Percentiles rank a stretch among this genome's conserved stretches.
These are phyloP conservation scores for Numenius arquata DNA, from an alignment of 2,113 vertebrate genomes.

Conservation along the genomic window DNA sequence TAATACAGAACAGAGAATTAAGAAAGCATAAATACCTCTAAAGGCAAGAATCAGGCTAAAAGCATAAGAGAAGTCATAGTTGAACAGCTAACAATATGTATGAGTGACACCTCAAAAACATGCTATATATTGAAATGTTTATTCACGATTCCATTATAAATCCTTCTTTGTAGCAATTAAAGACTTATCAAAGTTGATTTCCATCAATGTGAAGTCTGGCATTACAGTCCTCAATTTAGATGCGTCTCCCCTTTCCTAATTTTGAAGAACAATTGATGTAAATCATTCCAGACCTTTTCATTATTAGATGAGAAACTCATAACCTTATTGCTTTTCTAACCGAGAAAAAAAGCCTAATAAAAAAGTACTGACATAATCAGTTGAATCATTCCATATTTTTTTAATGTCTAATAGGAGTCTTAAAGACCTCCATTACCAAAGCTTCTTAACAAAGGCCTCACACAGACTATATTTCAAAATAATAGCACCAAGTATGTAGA, in stretches of 20 bases:
- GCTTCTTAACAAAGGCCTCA: not conserved
- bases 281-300: conserved; percentile 4
- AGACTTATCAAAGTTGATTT: not conserved
- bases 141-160: not conserved
- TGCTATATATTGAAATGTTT: not conserved
- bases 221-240: not conserved
- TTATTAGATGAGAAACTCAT: not conserved
- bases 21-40: not conserved
- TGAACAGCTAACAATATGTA: not conserved
- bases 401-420: not conserved
- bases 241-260: not conserved
- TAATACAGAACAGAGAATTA: not conserved
- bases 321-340: not conserved
- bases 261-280: not conserved
- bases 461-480: not conserved
- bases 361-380: not conserved
- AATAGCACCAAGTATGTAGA: fast-evolving
- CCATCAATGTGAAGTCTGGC: not conserved
- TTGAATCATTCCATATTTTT: not conserved
- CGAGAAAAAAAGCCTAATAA: not conserved
- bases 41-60: not conserved
- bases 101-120: not conserved
- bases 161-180: not conserved
- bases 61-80: not conserved
- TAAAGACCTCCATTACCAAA: not conserved